These are phyloP conservation scores for Agrenia bidenticulata DNA, from an alignment of 2,888 invertebrate genomes.

Conservation along the genomic window DNA sequence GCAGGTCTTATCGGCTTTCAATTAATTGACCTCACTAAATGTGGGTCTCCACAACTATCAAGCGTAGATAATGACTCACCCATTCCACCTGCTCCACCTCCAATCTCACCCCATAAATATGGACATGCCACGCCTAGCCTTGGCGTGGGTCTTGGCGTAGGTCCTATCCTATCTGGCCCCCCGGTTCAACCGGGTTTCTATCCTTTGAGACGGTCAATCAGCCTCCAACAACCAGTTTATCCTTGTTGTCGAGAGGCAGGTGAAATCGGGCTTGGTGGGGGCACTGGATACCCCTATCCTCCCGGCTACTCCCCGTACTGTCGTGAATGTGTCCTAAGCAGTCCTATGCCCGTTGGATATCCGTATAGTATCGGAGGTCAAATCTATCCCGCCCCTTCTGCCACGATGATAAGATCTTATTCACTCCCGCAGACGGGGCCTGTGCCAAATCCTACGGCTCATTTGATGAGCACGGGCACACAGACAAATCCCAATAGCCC, in stretches of 20 bases:
- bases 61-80: constrained; percentile 46
- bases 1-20: constrained; percentile 50
- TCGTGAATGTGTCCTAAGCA: constrained; percentile 35
- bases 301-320: constrained; percentile 44
- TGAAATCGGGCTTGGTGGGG: constrained; percentile 9
- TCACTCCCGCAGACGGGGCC: constrained; percentile 46
- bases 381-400: constrained; percentile 22
- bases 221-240: constrained; percentile 45
- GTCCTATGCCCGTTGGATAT: constrained; percentile 29
- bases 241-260: constrained; percentile 40
- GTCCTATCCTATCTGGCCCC: neutral
- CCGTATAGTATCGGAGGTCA: neutral
- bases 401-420: constrained; percentile 46
- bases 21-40: constrained; percentile 49
- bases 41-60: constrained; percentile 50
- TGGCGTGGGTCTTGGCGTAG: constrained; percentile 5
- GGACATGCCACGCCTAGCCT: constrained; percentile 29
- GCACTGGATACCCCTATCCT: constrained; percentile 12
- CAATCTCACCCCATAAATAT: constrained; percentile 41
- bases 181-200: constrained; percentile 35
- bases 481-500: constrained; percentile 51
- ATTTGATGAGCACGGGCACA: constrained; percentile 41
- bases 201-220: constrained; percentile 47
- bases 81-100: constrained; percentile 50
- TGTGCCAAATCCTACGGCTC: constrained; percentile 10